A percentile compares a stretch with the other conserved stretches of the same genome.
phyloP scores from a whole-genome alignment of 2,797 vertebrate genomes.

The Pseudopleuronectes americanus region DNA sequence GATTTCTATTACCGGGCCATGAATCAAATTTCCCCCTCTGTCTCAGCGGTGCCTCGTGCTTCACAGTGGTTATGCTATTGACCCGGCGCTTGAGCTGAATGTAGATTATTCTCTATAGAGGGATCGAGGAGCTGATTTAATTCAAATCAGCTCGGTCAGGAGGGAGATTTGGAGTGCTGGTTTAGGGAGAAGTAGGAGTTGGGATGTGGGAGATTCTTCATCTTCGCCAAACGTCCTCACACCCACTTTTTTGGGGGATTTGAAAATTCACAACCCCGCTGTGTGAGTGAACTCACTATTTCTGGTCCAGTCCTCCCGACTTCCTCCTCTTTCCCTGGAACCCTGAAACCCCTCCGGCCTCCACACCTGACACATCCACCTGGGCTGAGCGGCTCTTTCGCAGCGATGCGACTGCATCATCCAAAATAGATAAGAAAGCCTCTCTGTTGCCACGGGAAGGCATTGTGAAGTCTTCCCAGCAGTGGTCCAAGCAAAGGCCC shows the following conservation, averaged over 20 bases:
- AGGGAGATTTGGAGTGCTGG: slow-evolving; percentile 7
- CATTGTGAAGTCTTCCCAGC: slow-evolving; percentile 43
- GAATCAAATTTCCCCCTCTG: slow-evolving; percentile 83
- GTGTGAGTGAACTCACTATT: slow-evolving; percentile 17
- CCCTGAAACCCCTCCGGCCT: slow-evolving; percentile 30
- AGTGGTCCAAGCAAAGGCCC: slow-evolving; percentile 46
- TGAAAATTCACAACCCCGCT: slow-evolving; percentile 19
- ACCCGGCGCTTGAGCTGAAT: slow-evolving; percentile 51
- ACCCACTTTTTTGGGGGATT: slow-evolving; percentile 2
- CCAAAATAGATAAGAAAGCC: slow-evolving; percentile 65
- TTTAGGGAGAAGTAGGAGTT: slow-evolving; percentile 18
- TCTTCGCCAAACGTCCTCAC: neutral
- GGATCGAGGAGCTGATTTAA: slow-evolving; percentile 28
- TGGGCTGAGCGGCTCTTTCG: slow-evolving; percentile 52
- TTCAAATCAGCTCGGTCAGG: slow-evolving; percentile 17
- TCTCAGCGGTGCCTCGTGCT: slow-evolving; percentile 48
- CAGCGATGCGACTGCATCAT: slow-evolving; percentile 58
- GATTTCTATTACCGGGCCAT: slow-evolving; percentile 86
- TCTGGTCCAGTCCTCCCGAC: slow-evolving; percentile 4
- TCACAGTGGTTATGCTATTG: slow-evolving; percentile 48
- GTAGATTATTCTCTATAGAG: slow-evolving; percentile 44
- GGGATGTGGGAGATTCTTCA: slow-evolving; percentile 6
- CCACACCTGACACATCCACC: slow-evolving; percentile 38
- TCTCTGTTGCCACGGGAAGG: slow-evolving; percentile 68
- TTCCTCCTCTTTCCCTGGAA: slow-evolving; percentile 17